phyloP scores from a whole-genome alignment of 1,140 invertebrate genomes.

The Diprion similis region DNA sequence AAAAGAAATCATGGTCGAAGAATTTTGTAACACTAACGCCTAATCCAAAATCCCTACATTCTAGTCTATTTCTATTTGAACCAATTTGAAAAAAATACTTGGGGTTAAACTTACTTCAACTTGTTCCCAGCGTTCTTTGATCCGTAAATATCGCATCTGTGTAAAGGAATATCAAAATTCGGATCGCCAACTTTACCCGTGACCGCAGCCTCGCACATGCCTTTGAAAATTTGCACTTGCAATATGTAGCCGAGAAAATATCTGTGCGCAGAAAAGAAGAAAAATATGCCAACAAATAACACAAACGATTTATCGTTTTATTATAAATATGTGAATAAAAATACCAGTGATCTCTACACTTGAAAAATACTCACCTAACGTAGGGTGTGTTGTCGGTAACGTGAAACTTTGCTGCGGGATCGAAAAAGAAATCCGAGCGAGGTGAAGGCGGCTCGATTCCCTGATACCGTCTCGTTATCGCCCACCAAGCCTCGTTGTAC shows the following conservation, averaged over 20 bases:
- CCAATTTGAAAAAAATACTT: neutral
- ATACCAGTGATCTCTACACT: slow-evolving; percentile 6
- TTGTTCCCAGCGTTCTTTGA: slow-evolving; percentile 69
- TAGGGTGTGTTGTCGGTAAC: slow-evolving; percentile 74
- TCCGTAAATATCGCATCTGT: slow-evolving; percentile 76
- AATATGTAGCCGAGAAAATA: slow-evolving; percentile 77
- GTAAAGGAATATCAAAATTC: slow-evolving; percentile 62
- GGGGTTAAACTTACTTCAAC: slow-evolving; percentile 61
- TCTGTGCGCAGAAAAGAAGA: slow-evolving; percentile 52
- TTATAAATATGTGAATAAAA: slow-evolving; percentile 20
- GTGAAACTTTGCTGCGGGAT: slow-evolving; percentile 76
- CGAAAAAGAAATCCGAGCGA: slow-evolving; percentile 68
- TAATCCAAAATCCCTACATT: no score
- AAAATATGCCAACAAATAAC: neutral
- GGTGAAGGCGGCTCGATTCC: slow-evolving; percentile 67
- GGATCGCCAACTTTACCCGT: slow-evolving; percentile 61
- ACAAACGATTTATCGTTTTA: neutral
- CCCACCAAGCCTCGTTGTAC: slow-evolving; percentile 74
- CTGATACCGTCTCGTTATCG: slow-evolving; percentile 65
- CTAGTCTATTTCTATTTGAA: no score
- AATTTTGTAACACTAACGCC: no score
- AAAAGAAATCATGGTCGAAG: slow-evolving; percentile 17
- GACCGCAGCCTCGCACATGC: slow-evolving; percentile 71
- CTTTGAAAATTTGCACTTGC: slow-evolving; percentile 78
- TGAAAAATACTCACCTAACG: slow-evolving; percentile 62